Evolutionary conservation across 2,888 invertebrate genomes (phyloP), one percentile per base, ranked within the genome.

Genomic region (Tetramorium bicarinatum): DNA sequence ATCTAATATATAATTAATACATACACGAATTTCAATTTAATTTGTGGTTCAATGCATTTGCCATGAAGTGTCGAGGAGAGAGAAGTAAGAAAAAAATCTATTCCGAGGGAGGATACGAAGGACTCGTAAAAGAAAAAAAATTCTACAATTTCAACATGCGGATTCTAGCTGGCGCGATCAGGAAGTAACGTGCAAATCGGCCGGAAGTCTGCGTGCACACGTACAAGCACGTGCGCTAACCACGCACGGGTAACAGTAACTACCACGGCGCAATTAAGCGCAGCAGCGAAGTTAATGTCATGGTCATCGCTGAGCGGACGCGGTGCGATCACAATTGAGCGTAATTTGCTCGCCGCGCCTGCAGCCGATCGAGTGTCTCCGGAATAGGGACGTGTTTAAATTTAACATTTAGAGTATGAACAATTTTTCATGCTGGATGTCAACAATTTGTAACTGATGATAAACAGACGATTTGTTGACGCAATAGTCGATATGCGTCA

Each of bases 221-320:
- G 52, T 67, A 76, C 11, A 29, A 21, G 76, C 59, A 62, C 56
- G 69, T 69, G 69, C 69, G n/a, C 29, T 34, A 21, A 72, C 11
- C 56, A 4, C 29, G 41, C 11, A 49, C 41, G 25, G n/a, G 21
- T 59, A 71, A 72, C 34, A 71, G 69, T 71, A 56, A 34, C 4
- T 29, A 56, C 71, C 44, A 66, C 41, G 56, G 25, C 86, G 87
- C 91, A 92, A 94, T 94, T 93, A 93, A 91, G 87, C 82, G 88
- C 87, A 86, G 91, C 92, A 89, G 29, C 91, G 91, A 86, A 89
- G 92, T 84, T 93, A 94, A 94, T 93, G 94, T 93, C 94, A 94
- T 87, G 93, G 93, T 90, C 93, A 86, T 77, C 74, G 66, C 47
- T 54, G 29, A 67, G 41, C 41, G 74, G 77, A 80, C 82, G 82